Evolutionary conservation across 1,140 invertebrate species (phyloP).

Genomic region (Saccostrea echinata): DNA sequence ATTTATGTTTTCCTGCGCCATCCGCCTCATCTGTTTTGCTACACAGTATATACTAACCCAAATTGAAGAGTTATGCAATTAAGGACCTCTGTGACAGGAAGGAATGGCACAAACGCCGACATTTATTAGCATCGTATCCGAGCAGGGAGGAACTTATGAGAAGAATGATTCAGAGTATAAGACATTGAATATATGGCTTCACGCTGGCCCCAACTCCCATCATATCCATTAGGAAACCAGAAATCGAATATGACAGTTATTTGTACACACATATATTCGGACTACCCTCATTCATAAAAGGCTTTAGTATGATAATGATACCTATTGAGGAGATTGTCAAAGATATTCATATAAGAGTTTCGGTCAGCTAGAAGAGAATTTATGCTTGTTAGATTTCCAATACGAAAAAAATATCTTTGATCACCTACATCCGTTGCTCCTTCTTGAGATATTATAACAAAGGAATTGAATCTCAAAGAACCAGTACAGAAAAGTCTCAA

Average conservation of each 20-base stretch:
- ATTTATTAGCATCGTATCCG: neutral
- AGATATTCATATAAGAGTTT: neutral
- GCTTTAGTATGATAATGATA: neutral
- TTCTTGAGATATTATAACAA: too few species aligned
- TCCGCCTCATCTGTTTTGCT: neutral
- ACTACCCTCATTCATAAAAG: neutral
- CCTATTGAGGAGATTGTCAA: neutral
- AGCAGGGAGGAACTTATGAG: neutral
- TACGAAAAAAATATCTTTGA: neutral
- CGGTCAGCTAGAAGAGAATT: neutral
- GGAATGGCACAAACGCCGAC: neutral
- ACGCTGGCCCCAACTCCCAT: neutral
- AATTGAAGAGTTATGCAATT: constrained; percentile 26
- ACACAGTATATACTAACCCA: neutral
- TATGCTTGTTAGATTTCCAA: neutral
- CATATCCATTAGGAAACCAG: neutral
- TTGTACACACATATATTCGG: neutral
- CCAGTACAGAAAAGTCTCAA: too few species aligned
- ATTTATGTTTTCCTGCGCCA: neutral
- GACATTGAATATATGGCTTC: neutral
- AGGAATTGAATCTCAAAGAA: too few species aligned
- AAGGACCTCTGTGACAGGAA: neutral
- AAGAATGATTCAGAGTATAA: neutral
- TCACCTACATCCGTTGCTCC: too few species aligned
- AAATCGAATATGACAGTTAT: neutral